Evolutionary conservation across 1,140 invertebrate species (phyloP).

Genomic region (Himalopsyche phryganea): DNA sequence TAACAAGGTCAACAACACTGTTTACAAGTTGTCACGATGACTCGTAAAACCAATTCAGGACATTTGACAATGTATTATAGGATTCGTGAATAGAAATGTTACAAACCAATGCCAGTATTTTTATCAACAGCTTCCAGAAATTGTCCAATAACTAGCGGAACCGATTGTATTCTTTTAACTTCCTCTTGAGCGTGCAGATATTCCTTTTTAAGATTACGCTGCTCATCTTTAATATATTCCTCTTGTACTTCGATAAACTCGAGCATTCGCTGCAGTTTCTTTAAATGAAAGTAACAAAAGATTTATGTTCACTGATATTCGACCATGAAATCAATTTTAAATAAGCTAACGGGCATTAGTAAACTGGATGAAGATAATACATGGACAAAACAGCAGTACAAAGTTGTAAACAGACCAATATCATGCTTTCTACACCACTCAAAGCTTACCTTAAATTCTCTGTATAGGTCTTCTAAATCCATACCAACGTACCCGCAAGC

Average conservation of each 20-base stretch:
- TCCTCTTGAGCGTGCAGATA: conserved; percentile 97
- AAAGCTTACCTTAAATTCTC: conserved; percentile 80
- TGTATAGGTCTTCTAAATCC: conserved; percentile 82
- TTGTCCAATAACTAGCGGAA: conserved; percentile 95
- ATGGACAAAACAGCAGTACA: background rate
- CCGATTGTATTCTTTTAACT: conserved; percentile 96
- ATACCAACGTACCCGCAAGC: too few species aligned
- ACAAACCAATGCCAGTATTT: conserved; percentile 85
- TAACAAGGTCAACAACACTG: too few species aligned
- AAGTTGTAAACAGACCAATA: too few species aligned
- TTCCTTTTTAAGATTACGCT: conserved; percentile 95
- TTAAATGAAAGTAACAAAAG: conserved; percentile 35
- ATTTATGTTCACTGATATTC: conserved; percentile 17
- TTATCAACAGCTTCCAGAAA: conserved; percentile 98
- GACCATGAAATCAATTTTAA: too few species aligned
- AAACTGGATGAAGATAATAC: background rate
- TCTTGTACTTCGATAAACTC: conserved; percentile 97
- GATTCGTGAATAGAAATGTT: background rate
- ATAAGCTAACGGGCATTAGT: too few species aligned
- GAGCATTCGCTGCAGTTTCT: conserved; percentile 94
- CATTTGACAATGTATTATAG: too few species aligned
- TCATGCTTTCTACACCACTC: background rate
- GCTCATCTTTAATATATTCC: conserved; percentile 98
- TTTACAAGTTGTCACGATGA: too few species aligned
- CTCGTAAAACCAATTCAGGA: too few species aligned